Base-by-base conservation (phyloP, 2,797 vertebrate genomes). In the Saguinus oedipus region DNA sequence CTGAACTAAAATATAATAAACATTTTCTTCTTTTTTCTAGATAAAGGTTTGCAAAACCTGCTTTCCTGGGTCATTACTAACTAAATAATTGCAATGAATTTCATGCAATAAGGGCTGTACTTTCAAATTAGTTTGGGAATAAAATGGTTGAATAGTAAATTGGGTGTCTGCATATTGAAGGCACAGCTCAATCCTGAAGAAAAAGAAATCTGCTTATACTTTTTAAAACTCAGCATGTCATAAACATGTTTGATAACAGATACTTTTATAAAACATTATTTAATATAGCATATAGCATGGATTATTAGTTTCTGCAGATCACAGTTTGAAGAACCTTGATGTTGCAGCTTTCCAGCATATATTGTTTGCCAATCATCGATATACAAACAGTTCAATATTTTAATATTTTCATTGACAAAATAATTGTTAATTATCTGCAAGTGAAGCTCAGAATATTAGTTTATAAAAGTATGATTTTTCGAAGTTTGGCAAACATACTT, bases 51-150 rank as follows among this genome's bases (percentile, higher is more conserved):
- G 36, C 53, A 94, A 95, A 93, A 70, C 53, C 72, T 88, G 36
- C 46, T 59, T 93, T 93, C 64, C 68, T 46, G 42, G 46, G 53
- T 93, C 86, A 95, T 95, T 96, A 70, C 5, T 83, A 94, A 91
- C 27, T 79, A 88, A 87, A 61, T 91, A 88, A 94, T 96, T 95
- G 57, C 55, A 94, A 70, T 42, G 50, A 80, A 17, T 90, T 96
- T 93, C 81, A 74, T 7, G 2, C 22, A 90, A 46, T 96, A 85
- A 55, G 24, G 6, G n/a, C 68, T 92, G 24, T 9, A 78, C 26
- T 95, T 97, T 84, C 50, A 96, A 97, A 95, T 94, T 95, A 95
- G 42, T 68, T 96, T 82, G 9, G 68, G 15, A 17, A 27, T 2
- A 11, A 53, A 39, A 79, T 50, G 70, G 57, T 61, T 68, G n/a